phyloP scores from a whole-genome alignment of 2,797 vertebrate species.

The Sorex maritimensis region DNA sequence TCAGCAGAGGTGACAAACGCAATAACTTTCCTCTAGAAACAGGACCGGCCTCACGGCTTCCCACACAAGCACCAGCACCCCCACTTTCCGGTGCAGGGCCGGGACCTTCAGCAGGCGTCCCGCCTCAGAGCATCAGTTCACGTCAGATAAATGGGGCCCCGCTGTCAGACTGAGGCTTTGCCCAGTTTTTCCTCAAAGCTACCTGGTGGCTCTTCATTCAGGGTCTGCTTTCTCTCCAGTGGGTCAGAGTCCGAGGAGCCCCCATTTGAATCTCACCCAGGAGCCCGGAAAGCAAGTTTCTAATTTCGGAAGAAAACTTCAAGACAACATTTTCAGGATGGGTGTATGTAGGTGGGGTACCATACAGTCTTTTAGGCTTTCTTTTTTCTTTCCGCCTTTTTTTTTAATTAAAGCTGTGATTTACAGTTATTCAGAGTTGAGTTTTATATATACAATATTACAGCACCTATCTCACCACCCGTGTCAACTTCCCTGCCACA shows the following conservation, averaged over 20 bases:
- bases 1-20: neutral
- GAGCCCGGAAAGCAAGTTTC: conserved; percentile 56
- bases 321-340: neutral
- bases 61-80: neutral
- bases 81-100: too few species aligned
- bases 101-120: too few species aligned
- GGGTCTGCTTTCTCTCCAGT: conserved; percentile 37
- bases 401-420: neutral
- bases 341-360: neutral
- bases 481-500: too few species aligned
- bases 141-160: neutral
- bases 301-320: neutral
- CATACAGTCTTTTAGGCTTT: too few species aligned
- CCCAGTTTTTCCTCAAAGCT: conserved; percentile 11
- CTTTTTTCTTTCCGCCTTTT: neutral
- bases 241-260: neutral
- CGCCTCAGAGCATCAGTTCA: neutral
- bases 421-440: too few species aligned
- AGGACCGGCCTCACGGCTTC: neutral
- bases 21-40: neutral
- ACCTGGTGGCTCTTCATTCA: neutral
- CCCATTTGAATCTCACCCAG: conserved; percentile 38
- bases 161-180: neutral
- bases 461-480: too few species aligned
- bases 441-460: too few species aligned